These are phyloP conservation scores for Euplagia quadripunctaria DNA, from an alignment of 2,888 invertebrate species.

Conservation along the genomic window DNA sequence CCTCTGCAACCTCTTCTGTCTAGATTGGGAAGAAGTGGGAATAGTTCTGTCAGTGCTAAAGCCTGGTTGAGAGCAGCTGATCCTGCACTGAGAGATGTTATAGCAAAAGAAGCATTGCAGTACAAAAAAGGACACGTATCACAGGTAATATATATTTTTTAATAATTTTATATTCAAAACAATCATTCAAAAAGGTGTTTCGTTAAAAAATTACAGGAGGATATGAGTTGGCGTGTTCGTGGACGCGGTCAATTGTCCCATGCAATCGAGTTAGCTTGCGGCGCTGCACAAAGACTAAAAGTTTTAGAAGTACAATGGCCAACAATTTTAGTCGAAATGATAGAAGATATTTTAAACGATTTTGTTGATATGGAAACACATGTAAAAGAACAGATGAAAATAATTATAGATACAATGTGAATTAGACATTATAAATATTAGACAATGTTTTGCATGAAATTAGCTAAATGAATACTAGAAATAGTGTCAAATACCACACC, in stretches of 20 bases:
- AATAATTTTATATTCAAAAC: neutral
- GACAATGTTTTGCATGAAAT: constrained; percentile 11
- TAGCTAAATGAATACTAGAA: constrained; percentile 32
- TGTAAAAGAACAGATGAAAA: constrained; percentile 90
- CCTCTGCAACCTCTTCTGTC: constrained; percentile 92
- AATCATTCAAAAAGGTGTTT: neutral
- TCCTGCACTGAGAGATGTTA: constrained; percentile 92
- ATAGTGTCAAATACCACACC: constrained; percentile 45
- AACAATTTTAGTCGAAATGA: constrained; percentile 91
- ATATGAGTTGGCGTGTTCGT: constrained; percentile 91
- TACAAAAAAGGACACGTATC: constrained; percentile 90
- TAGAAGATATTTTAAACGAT: constrained; percentile 92
- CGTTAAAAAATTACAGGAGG: constrained; percentile 87
- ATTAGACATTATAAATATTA: constrained; percentile 6
- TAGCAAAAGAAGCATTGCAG: constrained; percentile 95
- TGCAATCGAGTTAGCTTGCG: constrained; percentile 91
- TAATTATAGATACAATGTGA: constrained; percentile 79
- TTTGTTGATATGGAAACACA: constrained; percentile 94
- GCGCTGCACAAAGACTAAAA: constrained; percentile 92
- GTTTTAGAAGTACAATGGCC: constrained; percentile 93
- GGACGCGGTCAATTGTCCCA: constrained; percentile 91
- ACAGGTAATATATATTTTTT: constrained; percentile 63
- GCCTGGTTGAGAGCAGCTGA: constrained; percentile 92
- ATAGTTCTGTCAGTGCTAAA: constrained; percentile 86
- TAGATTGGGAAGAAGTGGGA: constrained; percentile 88